These are phyloP conservation scores for Lampris incognitus DNA, from an alignment of 2,113 vertebrate species.

Conservation along the genomic window DNA sequence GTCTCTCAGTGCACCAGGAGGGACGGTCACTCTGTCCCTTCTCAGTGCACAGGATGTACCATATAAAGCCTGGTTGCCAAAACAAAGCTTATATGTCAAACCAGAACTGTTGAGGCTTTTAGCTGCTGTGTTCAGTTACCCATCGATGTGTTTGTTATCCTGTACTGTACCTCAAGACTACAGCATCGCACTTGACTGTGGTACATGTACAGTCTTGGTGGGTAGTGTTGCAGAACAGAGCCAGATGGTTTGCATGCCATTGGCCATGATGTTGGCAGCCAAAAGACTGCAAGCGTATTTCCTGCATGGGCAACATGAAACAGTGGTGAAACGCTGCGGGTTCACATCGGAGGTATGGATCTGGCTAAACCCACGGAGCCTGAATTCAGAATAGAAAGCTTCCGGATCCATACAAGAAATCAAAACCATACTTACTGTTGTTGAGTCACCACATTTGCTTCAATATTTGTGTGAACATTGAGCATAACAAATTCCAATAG, in stretches of 20 bases:
- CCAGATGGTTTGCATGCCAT: slow-evolving; percentile 77
- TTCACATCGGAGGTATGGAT: slow-evolving; percentile 60
- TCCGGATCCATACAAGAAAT: slow-evolving; percentile 47
- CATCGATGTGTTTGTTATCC: slow-evolving; percentile 29
- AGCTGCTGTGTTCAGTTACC: slow-evolving; percentile 11
- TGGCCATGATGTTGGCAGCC: slow-evolving; percentile 57
- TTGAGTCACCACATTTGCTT: slow-evolving; percentile 58
- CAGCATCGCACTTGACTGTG: slow-evolving; percentile 28
- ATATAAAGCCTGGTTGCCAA: not conserved
- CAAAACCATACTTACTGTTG: slow-evolving; percentile 36
- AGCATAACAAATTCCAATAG: slow-evolving; percentile 35
- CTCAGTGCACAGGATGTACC: not conserved
- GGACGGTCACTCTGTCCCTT: slow-evolving; percentile 18
- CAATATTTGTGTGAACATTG: slow-evolving; percentile 55
- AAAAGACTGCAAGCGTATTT: slow-evolving; percentile 56
- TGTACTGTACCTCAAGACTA: slow-evolving; percentile 22
- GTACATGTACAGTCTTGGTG: slow-evolving; percentile 49
- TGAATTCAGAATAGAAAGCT: slow-evolving; percentile 13
- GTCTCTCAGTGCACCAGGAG: slow-evolving; percentile 1
- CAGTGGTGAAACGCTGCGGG: slow-evolving; percentile 49
- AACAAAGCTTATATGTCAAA: slow-evolving; percentile 1
- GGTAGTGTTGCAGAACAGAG: slow-evolving; percentile 70
- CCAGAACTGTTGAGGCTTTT: not conserved
- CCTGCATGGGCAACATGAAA: slow-evolving; percentile 63
- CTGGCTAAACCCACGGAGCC: slow-evolving; percentile 45